These are phyloP conservation scores for Tyto alba DNA, from an alignment of 2,113 vertebrate species.

Conservation along the genomic window DNA sequence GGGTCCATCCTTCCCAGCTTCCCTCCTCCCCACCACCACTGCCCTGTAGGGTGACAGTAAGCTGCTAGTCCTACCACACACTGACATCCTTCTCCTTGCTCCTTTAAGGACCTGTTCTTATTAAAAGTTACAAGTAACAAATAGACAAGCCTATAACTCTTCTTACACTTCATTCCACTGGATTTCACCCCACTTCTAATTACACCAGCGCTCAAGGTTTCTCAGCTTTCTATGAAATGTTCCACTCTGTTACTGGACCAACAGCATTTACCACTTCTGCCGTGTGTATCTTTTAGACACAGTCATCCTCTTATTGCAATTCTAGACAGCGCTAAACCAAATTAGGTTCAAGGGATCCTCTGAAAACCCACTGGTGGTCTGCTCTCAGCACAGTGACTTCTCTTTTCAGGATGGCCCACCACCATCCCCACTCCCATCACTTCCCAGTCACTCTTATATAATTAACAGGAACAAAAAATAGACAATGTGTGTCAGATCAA, in stretches of 20 bases:
- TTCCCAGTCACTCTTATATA: not conserved
- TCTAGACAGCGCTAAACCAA: not conserved
- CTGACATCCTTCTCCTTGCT: not conserved
- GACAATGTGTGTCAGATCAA: not conserved
- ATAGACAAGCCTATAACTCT: not conserved
- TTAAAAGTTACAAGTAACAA: not conserved
- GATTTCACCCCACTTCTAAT: not conserved
- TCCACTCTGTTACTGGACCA: not conserved
- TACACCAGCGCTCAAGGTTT: not conserved
- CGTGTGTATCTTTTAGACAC: not conserved
- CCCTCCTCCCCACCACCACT: not conserved
- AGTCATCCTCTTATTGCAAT: accelerated
- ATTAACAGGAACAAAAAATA: not conserved
- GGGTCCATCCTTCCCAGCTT: not conserved
- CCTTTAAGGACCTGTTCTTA: not conserved
- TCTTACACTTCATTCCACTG: not conserved
- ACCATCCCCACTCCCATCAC: not conserved
- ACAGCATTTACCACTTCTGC: not conserved
- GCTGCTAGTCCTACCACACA: not conserved
- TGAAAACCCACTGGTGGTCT: not conserved
- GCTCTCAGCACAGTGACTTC: not conserved
- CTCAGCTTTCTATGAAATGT: not conserved
- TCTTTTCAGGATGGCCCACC: not conserved
- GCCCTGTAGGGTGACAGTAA: not conserved
- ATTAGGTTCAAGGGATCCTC: not conserved